phyloP scores from a whole-genome alignment of 2,888 invertebrate species.

The Hartigia nigra region DNA sequence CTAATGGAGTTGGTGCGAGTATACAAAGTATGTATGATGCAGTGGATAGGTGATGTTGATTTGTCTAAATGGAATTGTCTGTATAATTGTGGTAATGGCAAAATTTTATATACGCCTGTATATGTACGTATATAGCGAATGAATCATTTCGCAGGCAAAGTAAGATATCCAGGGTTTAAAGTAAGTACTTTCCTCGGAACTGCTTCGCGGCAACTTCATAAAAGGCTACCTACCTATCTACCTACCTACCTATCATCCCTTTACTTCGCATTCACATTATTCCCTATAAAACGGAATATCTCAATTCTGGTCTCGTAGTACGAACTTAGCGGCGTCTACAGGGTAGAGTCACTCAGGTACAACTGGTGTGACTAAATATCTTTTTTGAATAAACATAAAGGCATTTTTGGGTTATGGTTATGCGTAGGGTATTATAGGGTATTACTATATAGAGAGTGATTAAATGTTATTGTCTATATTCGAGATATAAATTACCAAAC shows the following conservation, averaged over 20 bases:
- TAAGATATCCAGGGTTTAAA: slow-evolving; percentile 45
- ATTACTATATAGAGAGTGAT: neutral
- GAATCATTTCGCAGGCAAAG: slow-evolving; percentile 40
- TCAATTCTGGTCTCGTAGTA: slow-evolving; percentile 47
- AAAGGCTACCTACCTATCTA: slow-evolving; percentile 46
- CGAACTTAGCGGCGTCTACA: neutral
- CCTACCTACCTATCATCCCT: slow-evolving; percentile 23
- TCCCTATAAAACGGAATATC: slow-evolving; percentile 60
- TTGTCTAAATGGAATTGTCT: slow-evolving; percentile 62
- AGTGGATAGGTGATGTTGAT: slow-evolving; percentile 52
- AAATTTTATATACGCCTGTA: slow-evolving; percentile 20
- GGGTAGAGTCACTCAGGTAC: slow-evolving; percentile 3
- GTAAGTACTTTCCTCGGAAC: slow-evolving; percentile 50
- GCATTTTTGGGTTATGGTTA: neutral
- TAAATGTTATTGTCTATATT: neutral
- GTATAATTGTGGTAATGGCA: slow-evolving; percentile 64
- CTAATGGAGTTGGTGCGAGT: neutral
- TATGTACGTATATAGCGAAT: slow-evolving; percentile 21
- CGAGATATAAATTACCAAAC: neutral
- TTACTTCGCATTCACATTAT: slow-evolving; percentile 53
- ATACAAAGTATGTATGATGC: neutral
- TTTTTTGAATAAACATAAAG: neutral
- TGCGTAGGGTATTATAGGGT: neutral
- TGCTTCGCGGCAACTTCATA: slow-evolving; percentile 58
- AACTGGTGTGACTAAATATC: slow-evolving; percentile 26